Evolutionary conservation across 2,113 vertebrate genomes (phyloP).

Genomic region (Heterocephalus glaber): DNA sequence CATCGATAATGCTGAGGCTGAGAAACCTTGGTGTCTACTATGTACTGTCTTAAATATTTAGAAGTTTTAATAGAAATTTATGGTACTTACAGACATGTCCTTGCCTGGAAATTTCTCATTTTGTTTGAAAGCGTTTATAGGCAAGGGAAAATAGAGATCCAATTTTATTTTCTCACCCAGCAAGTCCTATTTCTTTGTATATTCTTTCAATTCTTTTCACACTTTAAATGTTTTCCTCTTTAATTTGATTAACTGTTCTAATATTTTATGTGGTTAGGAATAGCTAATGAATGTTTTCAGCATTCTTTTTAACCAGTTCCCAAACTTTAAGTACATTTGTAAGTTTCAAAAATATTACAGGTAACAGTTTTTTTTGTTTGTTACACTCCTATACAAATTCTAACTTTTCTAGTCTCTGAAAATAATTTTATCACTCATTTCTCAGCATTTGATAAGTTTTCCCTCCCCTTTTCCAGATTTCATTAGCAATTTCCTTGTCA

Average conservation of each 20-base stretch:
- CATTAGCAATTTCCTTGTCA: not conserved
- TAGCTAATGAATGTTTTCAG: not conserved
- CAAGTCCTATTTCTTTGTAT: not conserved
- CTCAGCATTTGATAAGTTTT: not conserved
- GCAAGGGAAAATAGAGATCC: not conserved
- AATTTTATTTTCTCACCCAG: not conserved
- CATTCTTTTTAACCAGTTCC: not conserved
- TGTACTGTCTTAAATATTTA: not conserved
- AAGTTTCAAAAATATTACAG: not conserved
- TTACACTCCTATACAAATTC: not conserved
- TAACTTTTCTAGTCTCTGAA: not conserved
- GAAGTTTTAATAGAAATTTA: not conserved
- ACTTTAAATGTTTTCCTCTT: not conserved
- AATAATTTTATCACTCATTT: not conserved
- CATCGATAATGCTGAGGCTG: not conserved
- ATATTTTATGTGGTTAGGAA: not conserved
- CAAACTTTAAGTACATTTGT: not conserved
- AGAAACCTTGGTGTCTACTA: not conserved
- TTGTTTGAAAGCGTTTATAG: constrained; percentile 6
- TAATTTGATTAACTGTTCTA: not conserved
- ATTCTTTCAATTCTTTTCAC: not conserved
- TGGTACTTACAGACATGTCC: not conserved
- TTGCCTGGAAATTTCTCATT: not conserved
- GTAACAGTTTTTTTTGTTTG: not conserved
- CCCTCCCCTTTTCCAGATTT: not conserved